Conservation (phyloP, 2,797 vertebrate genomes). For the Oryzias sinensis region DNA sequence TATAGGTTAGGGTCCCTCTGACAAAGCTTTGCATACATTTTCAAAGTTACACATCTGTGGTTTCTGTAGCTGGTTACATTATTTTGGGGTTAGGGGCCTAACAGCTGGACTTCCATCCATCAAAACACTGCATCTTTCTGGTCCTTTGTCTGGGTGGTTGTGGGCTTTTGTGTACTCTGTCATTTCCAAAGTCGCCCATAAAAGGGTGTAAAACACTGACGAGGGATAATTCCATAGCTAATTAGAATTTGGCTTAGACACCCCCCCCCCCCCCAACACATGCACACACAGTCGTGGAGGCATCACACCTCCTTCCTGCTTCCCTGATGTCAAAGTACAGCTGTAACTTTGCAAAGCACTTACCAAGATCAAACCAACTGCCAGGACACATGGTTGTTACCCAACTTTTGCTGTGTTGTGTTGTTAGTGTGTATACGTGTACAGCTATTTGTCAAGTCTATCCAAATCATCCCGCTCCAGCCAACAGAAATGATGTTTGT, state of each 20-base stretch:
- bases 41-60: no score
- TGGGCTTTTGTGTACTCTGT: slow-evolving; percentile 37
- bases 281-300: slow-evolving; percentile 26
- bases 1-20: no score
- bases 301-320: slow-evolving; percentile 27
- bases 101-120: slow-evolving; percentile 19
- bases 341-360: slow-evolving; percentile 33
- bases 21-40: no score
- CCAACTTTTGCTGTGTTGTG: slow-evolving; percentile 53
- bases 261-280: slow-evolving; percentile 17
- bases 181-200: slow-evolving; percentile 56
- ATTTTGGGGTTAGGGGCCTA: neutral
- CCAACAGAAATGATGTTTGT: slow-evolving; percentile 56
- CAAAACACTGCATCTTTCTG: slow-evolving; percentile 22
- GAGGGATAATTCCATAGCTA: slow-evolving; percentile 35
- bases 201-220: slow-evolving; percentile 43
- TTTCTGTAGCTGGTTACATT: no score
- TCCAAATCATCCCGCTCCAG: slow-evolving; percentile 50
- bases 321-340: slow-evolving; percentile 28
- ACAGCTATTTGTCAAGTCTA: slow-evolving; percentile 61
- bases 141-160: slow-evolving; percentile 43
- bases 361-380: slow-evolving; percentile 44
- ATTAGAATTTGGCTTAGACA: slow-evolving; percentile 45
- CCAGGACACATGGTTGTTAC: slow-evolving; percentile 39
- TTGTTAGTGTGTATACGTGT: slow-evolving; percentile 63